Conservation (phyloP, 2,888 invertebrate species). For the Dicyrtoma fusca region DNA sequence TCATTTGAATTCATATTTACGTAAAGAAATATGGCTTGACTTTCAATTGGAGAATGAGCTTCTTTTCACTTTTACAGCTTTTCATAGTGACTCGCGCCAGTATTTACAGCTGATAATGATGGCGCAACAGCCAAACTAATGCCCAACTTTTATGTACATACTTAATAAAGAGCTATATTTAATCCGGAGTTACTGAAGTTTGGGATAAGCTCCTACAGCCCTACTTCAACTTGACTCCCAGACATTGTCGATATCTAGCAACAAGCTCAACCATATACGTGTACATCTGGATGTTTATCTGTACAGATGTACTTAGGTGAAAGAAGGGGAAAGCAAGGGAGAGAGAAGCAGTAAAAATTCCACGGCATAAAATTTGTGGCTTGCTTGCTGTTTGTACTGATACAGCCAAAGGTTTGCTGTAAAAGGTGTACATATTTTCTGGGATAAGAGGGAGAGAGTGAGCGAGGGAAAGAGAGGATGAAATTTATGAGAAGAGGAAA, state of each 20-base stretch:
- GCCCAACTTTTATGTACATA: constrained; percentile 1
- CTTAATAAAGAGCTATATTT: neutral
- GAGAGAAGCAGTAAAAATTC: constrained; percentile 16
- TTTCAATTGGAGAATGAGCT: too few relatives aligned
- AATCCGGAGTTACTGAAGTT: neutral
- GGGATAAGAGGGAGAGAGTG: neutral
- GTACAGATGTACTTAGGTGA: too few relatives aligned
- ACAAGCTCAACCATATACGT: neutral
- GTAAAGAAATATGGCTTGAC: too few relatives aligned
- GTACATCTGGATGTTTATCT: too few relatives aligned
- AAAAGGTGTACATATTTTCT: neutral
- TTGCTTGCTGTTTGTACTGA: neutral
- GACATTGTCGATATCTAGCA: neutral
- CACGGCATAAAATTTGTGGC: constrained; percentile 14
- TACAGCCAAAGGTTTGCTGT: neutral
- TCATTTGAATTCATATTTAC: too few relatives aligned
- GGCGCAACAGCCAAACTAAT: neutral
- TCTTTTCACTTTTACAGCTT: too few relatives aligned
- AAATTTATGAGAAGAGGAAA: constrained; percentile 46
- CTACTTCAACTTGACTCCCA: neutral
- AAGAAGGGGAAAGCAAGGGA: neutral
- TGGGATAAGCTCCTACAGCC: neutral
- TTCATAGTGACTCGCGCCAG: neutral
- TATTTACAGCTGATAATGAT: constrained; percentile 19
- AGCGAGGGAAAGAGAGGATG: constrained; percentile 1